These are phyloP conservation scores for Dicaeum eximium DNA, from an alignment of 2,113 vertebrate species.

Conservation along the genomic window DNA sequence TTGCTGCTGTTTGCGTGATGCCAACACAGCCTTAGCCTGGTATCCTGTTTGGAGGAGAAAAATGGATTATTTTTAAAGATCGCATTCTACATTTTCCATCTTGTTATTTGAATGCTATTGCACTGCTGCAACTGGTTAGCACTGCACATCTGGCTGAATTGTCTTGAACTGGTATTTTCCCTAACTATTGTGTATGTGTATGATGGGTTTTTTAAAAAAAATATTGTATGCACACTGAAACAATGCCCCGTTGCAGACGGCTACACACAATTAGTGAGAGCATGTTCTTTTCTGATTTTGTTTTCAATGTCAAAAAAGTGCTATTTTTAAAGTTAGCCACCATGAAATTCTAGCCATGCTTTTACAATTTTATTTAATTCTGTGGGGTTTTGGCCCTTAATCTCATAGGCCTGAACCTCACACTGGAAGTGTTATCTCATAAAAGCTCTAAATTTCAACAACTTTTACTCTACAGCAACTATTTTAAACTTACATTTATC, in stretches of 20 bases:
- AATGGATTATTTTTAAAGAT: conserved; percentile 54
- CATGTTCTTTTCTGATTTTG: conserved; percentile 54
- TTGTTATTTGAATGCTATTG: conserved; percentile 34
- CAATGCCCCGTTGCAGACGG: conserved; percentile 52
- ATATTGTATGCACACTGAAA: conserved; percentile 55
- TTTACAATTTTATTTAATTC: conserved; percentile 37
- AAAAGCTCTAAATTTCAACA: conserved; percentile 18
- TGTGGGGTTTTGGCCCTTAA: neutral
- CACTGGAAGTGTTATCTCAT: conserved; percentile 25
- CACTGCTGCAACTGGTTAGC: conserved; percentile 68
- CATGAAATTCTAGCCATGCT: conserved; percentile 48
- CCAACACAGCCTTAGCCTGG: neutral
- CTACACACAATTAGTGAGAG: conserved; percentile 60
- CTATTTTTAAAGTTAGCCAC: conserved; percentile 63
- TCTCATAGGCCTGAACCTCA: neutral
- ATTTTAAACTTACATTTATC: conserved; percentile 41
- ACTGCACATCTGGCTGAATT: conserved; percentile 66
- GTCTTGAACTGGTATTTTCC: conserved; percentile 62
- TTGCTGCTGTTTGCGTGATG: neutral
- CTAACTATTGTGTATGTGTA: conserved; percentile 66
- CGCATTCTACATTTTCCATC: conserved; percentile 51
- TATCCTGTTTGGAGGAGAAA: conserved; percentile 50
- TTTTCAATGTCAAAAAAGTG: conserved; percentile 47
- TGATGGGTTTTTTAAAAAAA: neutral
- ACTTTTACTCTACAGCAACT: conserved; percentile 5